Base-by-base conservation (phyloP, 2,888 invertebrate genomes). In the Erannis defoliaria region DNA sequence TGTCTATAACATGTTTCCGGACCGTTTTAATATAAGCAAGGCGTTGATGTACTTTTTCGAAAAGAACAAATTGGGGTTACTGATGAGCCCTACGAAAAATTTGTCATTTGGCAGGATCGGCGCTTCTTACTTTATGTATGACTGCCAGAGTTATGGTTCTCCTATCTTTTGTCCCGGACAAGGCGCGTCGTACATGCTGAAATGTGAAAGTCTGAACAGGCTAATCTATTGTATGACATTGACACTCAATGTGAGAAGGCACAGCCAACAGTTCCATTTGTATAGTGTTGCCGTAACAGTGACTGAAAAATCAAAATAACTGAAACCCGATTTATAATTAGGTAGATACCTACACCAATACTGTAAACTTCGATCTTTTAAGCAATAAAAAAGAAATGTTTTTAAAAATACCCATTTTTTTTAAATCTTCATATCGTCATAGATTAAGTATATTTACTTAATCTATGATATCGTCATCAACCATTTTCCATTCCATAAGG, bases 91-190 rank as follows among this genome's bases (percentile, higher is more conserved):
- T 0, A 81, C 82, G 10, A 94, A 94, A 56, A 94, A 94, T 49
- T 77, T 94, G 64, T 92, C 93, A 9, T 93, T 94, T 70, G 94
- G 94, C 1, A 93, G 76, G 65, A 78, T 82, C 16, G 88, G 86
- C 0, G 75, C 81, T 12, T 95, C 95, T 10, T 96, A 95, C 74
- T 96, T 95, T 70, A 94, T 96, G 94, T 96, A 94, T 75, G 96
- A 96, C 72, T 95, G 95, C 68, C 95, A 95, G 80, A 94, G 94
- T 63, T 85, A 89, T 68, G 95, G 95, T 6, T 83, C 91, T 2
- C 95, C 95, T 0, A 78, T 95, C 72, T 96, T 95, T 75, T 82
- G 91, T 29, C 94, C 94, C 0, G 91, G 94, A 5, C 89, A 94
- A 71, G 94, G 94, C 3, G 86, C 93, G 8, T 89, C 95, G 0